Evolutionary conservation across 2,797 vertebrate genomes (phyloP).

Genomic region (Sebastes reedi): DNA sequence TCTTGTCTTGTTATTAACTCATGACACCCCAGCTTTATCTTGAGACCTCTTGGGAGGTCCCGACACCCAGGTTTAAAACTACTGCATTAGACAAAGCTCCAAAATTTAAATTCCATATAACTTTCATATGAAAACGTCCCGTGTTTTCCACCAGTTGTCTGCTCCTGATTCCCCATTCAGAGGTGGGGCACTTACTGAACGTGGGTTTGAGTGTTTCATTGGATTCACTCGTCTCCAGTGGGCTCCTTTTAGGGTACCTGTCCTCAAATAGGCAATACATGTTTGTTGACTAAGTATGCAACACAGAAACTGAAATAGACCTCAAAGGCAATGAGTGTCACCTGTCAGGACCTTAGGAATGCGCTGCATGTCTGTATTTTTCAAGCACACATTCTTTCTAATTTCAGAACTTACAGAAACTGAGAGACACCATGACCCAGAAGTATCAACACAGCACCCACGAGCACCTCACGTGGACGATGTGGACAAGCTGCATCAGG

Average conservation of each 20-base stretch:
- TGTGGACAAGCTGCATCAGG: conserved; percentile 94
- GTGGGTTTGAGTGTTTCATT: conserved; percentile 13
- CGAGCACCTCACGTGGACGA: conserved; percentile 86
- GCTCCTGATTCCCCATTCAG: not conserved
- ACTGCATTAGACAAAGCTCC: not conserved
- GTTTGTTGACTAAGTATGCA: too few species aligned
- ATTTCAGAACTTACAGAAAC: conserved; percentile 74
- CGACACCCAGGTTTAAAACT: not conserved
- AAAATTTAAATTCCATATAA: not conserved
- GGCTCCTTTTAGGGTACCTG: too few species aligned
- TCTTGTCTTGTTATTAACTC: not conserved
- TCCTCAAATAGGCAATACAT: too few species aligned
- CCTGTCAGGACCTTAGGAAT: too few species aligned
- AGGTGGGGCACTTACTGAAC: not conserved
- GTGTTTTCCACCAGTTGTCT: not conserved
- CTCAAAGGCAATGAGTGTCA: too few species aligned
- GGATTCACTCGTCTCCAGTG: not conserved
- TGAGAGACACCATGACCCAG: conserved; percentile 90
- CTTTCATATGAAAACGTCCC: not conserved
- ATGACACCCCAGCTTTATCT: not conserved
- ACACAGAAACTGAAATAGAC: too few species aligned
- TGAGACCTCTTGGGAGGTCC: not conserved
- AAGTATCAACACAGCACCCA: conserved; percentile 79
- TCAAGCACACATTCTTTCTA: too few species aligned
- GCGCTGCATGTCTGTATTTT: too few species aligned